Conservation (phyloP, 1,140 invertebrate genomes). For the Triops cancriformis region DNA sequence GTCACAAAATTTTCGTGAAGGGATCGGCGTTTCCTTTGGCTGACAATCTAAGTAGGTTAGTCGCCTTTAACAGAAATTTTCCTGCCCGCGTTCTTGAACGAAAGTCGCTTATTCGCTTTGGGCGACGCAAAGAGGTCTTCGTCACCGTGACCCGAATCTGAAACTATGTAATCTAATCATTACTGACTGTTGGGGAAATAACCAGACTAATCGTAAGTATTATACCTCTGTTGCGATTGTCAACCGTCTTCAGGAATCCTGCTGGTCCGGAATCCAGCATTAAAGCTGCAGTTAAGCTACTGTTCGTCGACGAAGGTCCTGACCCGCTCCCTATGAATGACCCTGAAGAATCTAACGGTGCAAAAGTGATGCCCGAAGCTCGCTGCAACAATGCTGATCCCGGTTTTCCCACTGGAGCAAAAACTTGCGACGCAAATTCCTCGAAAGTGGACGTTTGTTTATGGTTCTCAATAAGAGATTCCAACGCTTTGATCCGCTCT, state of each 20-base stretch:
- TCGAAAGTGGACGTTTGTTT: conserved; percentile 85
- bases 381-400: neutral
- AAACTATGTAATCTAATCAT: neutral
- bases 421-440: conserved; percentile 76
- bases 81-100: conserved; percentile 27
- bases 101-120: conserved; percentile 26
- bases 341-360: neutral
- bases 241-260: neutral
- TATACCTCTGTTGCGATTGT: neutral
- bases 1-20: too few relatives aligned
- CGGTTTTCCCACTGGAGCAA: neutral
- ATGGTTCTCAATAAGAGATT: conserved; percentile 79
- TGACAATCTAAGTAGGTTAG: neutral
- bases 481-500: conserved; percentile 75
- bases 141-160: neutral
- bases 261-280: conserved; percentile 4
- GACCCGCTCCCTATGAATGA: neutral
- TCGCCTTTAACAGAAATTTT: conserved; percentile 20
- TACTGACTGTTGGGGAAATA: neutral
- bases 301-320: neutral
- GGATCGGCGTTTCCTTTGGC: neutral
- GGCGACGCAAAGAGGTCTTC: conserved; percentile 24
- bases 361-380: conserved; percentile 3
- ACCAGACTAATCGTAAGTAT: neutral
- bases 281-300: neutral